Evolutionary conservation across 1,140 invertebrate species (phyloP).

Genomic region (Pseudomyrmex concolor): DNA sequence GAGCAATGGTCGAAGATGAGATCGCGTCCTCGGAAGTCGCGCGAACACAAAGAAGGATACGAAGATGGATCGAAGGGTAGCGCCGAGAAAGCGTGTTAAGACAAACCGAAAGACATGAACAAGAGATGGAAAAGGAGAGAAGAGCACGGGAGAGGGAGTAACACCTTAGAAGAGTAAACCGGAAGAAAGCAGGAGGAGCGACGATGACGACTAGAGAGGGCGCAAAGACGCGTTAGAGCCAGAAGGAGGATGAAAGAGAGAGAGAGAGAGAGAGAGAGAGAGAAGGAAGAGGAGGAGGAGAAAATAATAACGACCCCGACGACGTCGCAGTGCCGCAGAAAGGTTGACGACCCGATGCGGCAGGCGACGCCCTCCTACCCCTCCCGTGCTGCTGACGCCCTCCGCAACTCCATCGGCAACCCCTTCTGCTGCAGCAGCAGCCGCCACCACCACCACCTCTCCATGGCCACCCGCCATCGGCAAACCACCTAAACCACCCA

Average conservation of each 20-base stretch:
- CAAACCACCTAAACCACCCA: slow-evolving; percentile 65
- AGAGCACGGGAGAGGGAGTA: background rate
- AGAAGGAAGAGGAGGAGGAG: slow-evolving; percentile 44
- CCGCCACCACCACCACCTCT: slow-evolving; percentile 50
- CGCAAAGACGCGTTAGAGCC: slow-evolving; percentile 22
- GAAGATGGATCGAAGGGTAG: slow-evolving; percentile 41
- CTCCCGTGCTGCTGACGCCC: slow-evolving; percentile 54
- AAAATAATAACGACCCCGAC: slow-evolving; percentile 84
- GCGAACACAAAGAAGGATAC: slow-evolving; percentile 29
- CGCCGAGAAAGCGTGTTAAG: slow-evolving; percentile 27
- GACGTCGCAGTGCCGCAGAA: slow-evolving; percentile 83
- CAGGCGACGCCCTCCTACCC: slow-evolving; percentile 80
- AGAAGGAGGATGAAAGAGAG: slow-evolving; percentile 23
- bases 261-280: slow-evolving; percentile 54
- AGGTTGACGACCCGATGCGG: slow-evolving; percentile 83
- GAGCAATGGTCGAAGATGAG: slow-evolving; percentile 36
- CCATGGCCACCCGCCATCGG: slow-evolving; percentile 53
- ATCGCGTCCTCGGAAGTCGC: slow-evolving; percentile 43
- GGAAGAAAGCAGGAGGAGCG: slow-evolving; percentile 29
- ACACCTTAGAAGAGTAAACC: slow-evolving; percentile 29
- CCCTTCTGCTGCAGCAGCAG: slow-evolving; percentile 65
- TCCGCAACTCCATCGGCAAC: slow-evolving; percentile 61
- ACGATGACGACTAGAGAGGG: slow-evolving; percentile 30
- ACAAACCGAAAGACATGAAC: slow-evolving; percentile 10
- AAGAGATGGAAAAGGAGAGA: slow-evolving; percentile 26